Conservation (phyloP, 1,140 invertebrate species). For the Neodiprion fabricii region DNA sequence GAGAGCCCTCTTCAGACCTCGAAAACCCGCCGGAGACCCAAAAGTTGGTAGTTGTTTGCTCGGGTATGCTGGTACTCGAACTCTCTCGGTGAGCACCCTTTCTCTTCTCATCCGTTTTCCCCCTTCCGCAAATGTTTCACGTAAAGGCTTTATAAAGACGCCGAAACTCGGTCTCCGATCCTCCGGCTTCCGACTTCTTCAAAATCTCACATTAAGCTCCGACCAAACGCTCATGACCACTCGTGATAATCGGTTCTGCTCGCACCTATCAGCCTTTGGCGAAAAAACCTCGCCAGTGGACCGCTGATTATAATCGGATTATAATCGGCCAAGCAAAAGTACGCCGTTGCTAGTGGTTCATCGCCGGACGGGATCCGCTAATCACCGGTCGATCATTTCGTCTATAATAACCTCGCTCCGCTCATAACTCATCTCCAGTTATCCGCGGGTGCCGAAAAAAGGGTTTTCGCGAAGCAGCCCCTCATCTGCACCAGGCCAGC, state of each 20-base stretch:
- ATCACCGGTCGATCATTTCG: background rate
- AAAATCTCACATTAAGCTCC: no score
- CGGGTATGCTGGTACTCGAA: slow-evolving; percentile 13
- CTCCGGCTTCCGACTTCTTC: no score
- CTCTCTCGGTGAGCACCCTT: background rate
- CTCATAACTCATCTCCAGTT: slow-evolving; percentile 56
- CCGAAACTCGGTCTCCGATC: background rate
- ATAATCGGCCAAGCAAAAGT: no score
- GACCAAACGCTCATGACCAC: no score
- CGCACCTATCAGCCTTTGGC: no score
- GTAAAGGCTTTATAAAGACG: background rate
- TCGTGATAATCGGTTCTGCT: no score
- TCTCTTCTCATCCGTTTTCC: no score
- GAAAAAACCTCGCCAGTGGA: no score
- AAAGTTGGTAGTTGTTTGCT: slow-evolving; percentile 38
- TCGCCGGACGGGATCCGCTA: background rate
- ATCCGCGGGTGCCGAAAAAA: slow-evolving; percentile 30
- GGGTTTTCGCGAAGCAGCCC: slow-evolving; percentile 23
- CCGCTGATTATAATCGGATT: no score
- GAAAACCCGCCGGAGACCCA: slow-evolving; percentile 25
- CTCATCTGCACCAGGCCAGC: background rate
- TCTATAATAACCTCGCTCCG: background rate
- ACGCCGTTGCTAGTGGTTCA: no score
- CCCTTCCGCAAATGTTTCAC: background rate
- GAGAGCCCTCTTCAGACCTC: background rate